phyloP scores from a whole-genome alignment of 2,888 invertebrate species.

The Deilephila porcellus region DNA sequence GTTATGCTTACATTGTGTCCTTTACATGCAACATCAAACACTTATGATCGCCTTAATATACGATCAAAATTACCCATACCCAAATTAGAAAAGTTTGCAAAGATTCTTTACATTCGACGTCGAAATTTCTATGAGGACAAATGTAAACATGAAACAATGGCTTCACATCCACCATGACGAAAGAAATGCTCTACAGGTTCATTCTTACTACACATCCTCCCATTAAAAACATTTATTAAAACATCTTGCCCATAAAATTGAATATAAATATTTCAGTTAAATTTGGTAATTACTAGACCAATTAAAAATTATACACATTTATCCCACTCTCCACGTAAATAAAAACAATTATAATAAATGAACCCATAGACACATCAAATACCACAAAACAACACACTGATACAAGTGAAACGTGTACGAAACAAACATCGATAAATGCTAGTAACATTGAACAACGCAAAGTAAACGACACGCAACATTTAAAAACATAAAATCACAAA shows the following conservation, averaged over 20 bases:
- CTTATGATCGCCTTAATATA: no score
- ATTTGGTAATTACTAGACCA: no score
- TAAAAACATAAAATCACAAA: conserved; percentile 10
- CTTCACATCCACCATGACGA: not conserved
- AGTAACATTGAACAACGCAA: not conserved
- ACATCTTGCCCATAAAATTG: no score
- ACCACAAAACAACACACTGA: not conserved
- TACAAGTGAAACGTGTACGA: conserved; percentile 1
- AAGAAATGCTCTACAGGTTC: not conserved
- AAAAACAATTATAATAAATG: not conserved
- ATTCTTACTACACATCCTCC: not conserved
- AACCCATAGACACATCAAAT: not conserved
- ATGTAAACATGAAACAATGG: conserved; percentile 4
- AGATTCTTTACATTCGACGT: no score
- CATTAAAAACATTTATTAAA: not conserved
- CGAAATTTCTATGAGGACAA: not conserved
- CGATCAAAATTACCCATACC: no score
- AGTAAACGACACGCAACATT: conserved; percentile 1
- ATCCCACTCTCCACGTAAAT: not conserved
- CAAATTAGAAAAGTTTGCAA: no score
- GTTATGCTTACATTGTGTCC: not conserved
- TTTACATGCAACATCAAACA: no score
- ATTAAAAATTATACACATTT: no score
- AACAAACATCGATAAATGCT: conserved; percentile 3
- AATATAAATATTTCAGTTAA: no score